Evolutionary conservation across 2,113 vertebrate species (phyloP).

Genomic region (Crotalus tigris): DNA sequence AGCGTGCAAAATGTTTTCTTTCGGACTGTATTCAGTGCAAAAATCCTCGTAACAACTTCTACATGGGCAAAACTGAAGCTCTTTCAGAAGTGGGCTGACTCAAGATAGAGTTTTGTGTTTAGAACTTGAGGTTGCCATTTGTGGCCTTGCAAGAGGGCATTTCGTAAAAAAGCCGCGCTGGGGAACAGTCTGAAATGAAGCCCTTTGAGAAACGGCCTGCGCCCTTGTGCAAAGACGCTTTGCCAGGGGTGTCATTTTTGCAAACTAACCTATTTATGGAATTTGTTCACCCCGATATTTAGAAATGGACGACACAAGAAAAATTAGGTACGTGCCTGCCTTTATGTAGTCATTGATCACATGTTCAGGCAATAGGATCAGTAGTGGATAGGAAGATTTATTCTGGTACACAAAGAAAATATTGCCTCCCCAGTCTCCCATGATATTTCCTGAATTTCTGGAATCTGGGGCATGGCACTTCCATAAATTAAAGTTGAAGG

Average conservation of each 20-base stretch:
- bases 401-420: neutral
- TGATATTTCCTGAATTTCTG: neutral
- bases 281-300: neutral
- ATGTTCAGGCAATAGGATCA: neutral
- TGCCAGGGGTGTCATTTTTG: neutral
- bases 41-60: neutral
- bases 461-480: no score
- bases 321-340: neutral
- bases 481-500: neutral
- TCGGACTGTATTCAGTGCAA: neutral
- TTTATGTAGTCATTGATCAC: neutral
- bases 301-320: neutral
- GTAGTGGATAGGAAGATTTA: neutral
- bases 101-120: neutral
- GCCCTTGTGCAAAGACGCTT: neutral
- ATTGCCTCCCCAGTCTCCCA: rapidly evolving
- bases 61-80: neutral
- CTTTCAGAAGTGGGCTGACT: neutral
- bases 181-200: neutral
- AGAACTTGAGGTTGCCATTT: rapidly evolving
- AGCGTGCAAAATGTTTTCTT: neutral
- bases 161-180: neutral
- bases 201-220: neutral
- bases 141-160: neutral
- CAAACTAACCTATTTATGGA: neutral